These are phyloP conservation scores for Nothobranchius kuhntae DNA, from an alignment of 2,113 vertebrate genomes.

Conservation along the genomic window DNA sequence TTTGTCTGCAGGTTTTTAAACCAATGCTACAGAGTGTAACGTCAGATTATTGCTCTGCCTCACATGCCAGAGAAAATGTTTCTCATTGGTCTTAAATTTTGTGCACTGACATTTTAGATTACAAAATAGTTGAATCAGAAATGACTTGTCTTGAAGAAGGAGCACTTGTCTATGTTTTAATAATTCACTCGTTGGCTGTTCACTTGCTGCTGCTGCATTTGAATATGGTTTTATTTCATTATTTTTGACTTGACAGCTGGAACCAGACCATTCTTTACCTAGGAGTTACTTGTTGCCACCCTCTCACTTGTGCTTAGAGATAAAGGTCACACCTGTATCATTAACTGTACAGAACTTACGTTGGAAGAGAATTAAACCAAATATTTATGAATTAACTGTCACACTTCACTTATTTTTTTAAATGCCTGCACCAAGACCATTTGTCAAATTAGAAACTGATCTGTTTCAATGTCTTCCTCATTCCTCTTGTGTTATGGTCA, in stretches of 20 bases:
- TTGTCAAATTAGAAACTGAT: too few species aligned
- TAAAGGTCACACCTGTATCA: constrained; percentile 7
- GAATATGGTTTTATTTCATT: constrained; percentile 10
- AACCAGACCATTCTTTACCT: background rate
- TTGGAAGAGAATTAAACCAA: constrained; percentile 4
- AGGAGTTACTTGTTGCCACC: constrained; percentile 15
- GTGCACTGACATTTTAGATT: background rate
- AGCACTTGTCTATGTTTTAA: background rate
- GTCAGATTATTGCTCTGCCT: constrained; percentile 25
- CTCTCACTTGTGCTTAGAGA: constrained; percentile 25
- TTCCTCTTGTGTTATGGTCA: background rate
- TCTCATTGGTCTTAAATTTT: background rate
- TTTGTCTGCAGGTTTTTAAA: background rate
- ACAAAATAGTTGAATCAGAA: background rate
- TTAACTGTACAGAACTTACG: constrained; percentile 2
- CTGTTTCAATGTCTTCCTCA: too few species aligned
- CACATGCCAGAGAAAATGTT: constrained; percentile 22
- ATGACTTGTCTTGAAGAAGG: background rate
- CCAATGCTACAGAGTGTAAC: background rate
- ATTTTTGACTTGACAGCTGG: constrained; percentile 12
- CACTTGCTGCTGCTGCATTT: background rate
- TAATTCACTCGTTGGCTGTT: background rate
- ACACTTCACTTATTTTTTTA: background rate
- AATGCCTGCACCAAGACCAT: background rate
- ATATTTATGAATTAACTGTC: background rate